Base-by-base conservation (phyloP, 2,888 invertebrate genomes). In the Phaedon cochleariae region DNA sequence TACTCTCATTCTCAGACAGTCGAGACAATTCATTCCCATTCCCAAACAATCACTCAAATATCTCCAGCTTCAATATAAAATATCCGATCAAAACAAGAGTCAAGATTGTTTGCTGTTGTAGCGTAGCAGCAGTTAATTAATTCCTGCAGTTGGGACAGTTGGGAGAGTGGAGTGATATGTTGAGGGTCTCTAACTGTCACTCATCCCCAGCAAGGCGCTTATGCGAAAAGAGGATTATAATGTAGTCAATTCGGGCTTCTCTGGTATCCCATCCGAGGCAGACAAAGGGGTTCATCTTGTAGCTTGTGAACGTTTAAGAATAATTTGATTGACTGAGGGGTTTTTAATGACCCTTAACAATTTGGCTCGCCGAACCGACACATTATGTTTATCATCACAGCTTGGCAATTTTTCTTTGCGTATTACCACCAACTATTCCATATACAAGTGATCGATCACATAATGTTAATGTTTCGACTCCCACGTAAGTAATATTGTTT, bases 171-270 rank as follows among this genome's bases (percentile, higher is more conserved):
- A 37, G 65, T 67, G 65, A 67, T 67, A 69, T 58, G 67, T 67
- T 58, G 53, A 67, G 65, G 62, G 69, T 60, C 53, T 49, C 58
- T 34, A 54, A 61, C 61, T 63, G 63, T 63, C 65, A 65, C 60
- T 69, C 66, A 63, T 60, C 31, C 37, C 62, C 29, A 48, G 65
- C 65, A 65, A 62, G 59, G 62, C 51, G 41, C 65, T 59, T 54
- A 57, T 53, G 59, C 64, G 64, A 53, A 70, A 70, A 70, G 64
- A 66, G 64, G 68, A 66, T 68, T 68, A 65, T 41, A 41, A 41
- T 46, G 53, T 63, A 55, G 26, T 64, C 62, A 53, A 46, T 55
- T 65, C 63, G n/a, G n/a, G n/a, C n/a, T n/a, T n/a, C n/a, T 22
- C 31, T 21, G 45, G 37, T 49, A 61, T 61, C 41, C 46, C 61